Percentiles rank a stretch among this genome's conserved stretches.
These are phyloP conservation scores for Scleropages formosus DNA, from an alignment of 2,797 vertebrate species.

Conservation along the genomic window DNA sequence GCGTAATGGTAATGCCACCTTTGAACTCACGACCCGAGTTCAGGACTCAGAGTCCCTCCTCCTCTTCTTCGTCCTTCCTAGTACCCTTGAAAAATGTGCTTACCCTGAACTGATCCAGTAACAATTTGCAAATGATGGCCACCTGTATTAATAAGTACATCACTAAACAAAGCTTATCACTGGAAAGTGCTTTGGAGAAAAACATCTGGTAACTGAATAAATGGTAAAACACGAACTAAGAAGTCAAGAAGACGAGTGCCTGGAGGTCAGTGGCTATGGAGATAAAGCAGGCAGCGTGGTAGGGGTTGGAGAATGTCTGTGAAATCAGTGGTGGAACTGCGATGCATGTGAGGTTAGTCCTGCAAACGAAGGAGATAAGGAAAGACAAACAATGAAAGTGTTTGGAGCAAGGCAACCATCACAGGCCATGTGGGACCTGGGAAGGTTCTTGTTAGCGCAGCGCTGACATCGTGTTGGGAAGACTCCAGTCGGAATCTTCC, in stretches of 20 bases:
- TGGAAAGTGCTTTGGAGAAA: too few relatives aligned
- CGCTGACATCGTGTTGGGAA: constrained; percentile 91
- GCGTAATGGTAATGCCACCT: too few relatives aligned
- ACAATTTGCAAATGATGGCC: too few relatives aligned
- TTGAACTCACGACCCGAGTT: too few relatives aligned
- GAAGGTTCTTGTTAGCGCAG: constrained; percentile 88
- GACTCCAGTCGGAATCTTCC: constrained; percentile 84
- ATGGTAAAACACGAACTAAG: too few relatives aligned
- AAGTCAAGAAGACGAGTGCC: constrained; percentile 46
- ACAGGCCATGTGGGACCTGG: constrained; percentile 64
- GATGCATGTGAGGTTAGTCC: background rate
- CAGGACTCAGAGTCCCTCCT: too few relatives aligned
- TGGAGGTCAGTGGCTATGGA: constrained; percentile 32
- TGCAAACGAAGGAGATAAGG: constrained; percentile 42
- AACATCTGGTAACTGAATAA: too few relatives aligned
- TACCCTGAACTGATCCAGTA: too few relatives aligned
- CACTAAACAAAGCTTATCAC: too few relatives aligned
- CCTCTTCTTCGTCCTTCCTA: too few relatives aligned
- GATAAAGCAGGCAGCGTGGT: constrained; percentile 53
- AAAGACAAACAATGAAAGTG: constrained; percentile 51
- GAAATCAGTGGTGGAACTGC: constrained; percentile 33
- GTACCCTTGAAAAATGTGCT: too few relatives aligned
- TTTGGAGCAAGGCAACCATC: constrained; percentile 63
- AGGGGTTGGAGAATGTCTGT: constrained; percentile 46
- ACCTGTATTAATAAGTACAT: too few relatives aligned